Evolutionary conservation across 2,797 vertebrate genomes (phyloP).

Genomic region (Harpagifer antarcticus): DNA sequence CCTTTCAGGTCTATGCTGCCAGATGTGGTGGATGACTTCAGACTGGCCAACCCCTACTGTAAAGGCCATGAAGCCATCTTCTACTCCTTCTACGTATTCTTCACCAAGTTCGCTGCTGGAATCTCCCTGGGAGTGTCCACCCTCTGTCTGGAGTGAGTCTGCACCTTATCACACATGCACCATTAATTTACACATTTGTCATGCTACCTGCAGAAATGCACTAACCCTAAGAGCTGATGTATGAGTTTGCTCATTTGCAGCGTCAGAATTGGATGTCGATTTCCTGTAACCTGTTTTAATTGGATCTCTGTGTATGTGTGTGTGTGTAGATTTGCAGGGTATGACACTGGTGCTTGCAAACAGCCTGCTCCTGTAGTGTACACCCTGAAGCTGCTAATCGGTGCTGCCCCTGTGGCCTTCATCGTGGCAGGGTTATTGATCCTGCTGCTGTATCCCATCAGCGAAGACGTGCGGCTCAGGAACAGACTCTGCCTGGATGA

Average conservation of each 20-base stretch:
- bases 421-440: constrained; percentile 91
- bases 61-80: constrained; percentile 97
- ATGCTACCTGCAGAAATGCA: constrained; percentile 17
- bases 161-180: constrained; percentile 9
- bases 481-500: constrained; percentile 87
- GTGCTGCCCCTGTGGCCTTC: constrained; percentile 91
- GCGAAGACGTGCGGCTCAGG: constrained; percentile 87
- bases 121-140: constrained; percentile 95
- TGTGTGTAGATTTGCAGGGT: constrained; percentile 90
- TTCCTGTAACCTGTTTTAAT: constrained; percentile 43
- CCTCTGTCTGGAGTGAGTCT: constrained; percentile 93
- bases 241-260: constrained; percentile 34
- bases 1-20: constrained; percentile 95
- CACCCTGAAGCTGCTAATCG: constrained; percentile 93
- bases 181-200: constrained; percentile 2
- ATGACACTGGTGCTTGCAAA: constrained; percentile 89
- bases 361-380: constrained; percentile 90
- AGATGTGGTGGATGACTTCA: constrained; percentile 96
- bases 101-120: constrained; percentile 93
- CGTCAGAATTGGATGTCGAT: constrained; percentile 15
- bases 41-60: constrained; percentile 86
- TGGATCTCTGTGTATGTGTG: constrained; percentile 25
- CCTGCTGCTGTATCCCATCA: constrained; percentile 91
- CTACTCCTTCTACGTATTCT: constrained; percentile 98
- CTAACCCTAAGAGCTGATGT: constrained; percentile 23